These are phyloP conservation scores for Himalopsyche kuldschensis DNA, from an alignment of 2,888 invertebrate genomes.

Conservation along the genomic window DNA sequence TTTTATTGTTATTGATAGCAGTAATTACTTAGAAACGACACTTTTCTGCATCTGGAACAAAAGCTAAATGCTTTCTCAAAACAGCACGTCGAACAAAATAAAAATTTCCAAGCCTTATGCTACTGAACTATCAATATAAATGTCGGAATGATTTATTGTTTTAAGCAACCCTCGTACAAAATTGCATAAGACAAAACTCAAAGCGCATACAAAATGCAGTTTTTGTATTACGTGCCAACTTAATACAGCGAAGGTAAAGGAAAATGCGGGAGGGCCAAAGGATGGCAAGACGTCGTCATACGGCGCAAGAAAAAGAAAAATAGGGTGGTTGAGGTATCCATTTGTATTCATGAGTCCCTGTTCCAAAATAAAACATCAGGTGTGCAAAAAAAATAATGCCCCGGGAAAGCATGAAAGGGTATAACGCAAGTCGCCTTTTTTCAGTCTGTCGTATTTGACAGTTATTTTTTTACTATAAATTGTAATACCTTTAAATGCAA, in stretches of 20 bases:
- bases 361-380: background rate
- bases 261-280: background rate
- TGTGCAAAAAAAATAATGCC: background rate
- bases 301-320: conserved; percentile 19
- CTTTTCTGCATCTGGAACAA: background rate
- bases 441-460: background rate
- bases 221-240: background rate
- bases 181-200: background rate
- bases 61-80: background rate
- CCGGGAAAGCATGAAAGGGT: background rate
- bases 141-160: background rate
- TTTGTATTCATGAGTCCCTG: conserved; percentile 26
- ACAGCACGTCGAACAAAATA: background rate
- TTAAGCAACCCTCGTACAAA: background rate
- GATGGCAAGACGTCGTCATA: background rate
- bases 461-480: background rate
- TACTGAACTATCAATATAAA: background rate
- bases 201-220: background rate
- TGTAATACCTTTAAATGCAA: background rate
- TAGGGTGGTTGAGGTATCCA: conserved; percentile 17
- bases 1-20: too few relatives aligned
- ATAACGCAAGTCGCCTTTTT: background rate
- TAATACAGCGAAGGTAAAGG: background rate
- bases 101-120: background rate
- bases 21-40: too few relatives aligned